phyloP scores from a whole-genome alignment of 2,797 vertebrate genomes.

The Cetoscarus ocellatus region DNA sequence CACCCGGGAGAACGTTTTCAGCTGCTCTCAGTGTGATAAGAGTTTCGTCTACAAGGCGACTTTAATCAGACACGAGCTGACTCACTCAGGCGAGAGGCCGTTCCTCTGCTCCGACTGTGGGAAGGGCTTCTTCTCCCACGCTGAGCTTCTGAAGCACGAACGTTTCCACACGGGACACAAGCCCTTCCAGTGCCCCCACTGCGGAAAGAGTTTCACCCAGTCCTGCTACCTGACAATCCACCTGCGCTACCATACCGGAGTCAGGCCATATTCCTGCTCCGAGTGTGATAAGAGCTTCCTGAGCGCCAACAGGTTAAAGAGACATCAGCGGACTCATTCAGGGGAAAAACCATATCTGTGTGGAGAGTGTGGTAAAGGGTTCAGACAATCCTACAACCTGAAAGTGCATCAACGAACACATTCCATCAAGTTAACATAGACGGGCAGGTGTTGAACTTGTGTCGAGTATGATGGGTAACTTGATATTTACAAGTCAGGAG shows the following conservation, averaged over 20 bases:
- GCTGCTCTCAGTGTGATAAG: conserved; percentile 81
- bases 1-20: conserved; percentile 77
- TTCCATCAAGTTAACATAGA: conserved; percentile 41
- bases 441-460: background rate
- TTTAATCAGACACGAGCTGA: conserved; percentile 78
- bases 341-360: conserved; percentile 80
- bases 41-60: conserved; percentile 83
- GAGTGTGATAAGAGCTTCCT: conserved; percentile 84
- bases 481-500: no score
- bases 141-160: conserved; percentile 81
- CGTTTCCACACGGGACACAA: conserved; percentile 84
- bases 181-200: conserved; percentile 81
- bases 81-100: conserved; percentile 81
- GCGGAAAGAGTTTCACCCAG: conserved; percentile 82
- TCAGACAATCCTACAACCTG: conserved; percentile 80
- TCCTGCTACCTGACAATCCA: conserved; percentile 85
- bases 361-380: conserved; percentile 75
- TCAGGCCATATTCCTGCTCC: conserved; percentile 75
- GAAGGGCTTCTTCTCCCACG: conserved; percentile 82
- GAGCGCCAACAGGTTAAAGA: conserved; percentile 81
- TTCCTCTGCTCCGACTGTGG: conserved; percentile 84
- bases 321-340: conserved; percentile 79
- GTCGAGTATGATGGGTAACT: background rate
- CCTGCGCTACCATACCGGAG: conserved; percentile 82
- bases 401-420: conserved; percentile 82